These are phyloP conservation scores for Chunga burmeisteri DNA, from an alignment of 2,113 vertebrate genomes.

Conservation along the genomic window DNA sequence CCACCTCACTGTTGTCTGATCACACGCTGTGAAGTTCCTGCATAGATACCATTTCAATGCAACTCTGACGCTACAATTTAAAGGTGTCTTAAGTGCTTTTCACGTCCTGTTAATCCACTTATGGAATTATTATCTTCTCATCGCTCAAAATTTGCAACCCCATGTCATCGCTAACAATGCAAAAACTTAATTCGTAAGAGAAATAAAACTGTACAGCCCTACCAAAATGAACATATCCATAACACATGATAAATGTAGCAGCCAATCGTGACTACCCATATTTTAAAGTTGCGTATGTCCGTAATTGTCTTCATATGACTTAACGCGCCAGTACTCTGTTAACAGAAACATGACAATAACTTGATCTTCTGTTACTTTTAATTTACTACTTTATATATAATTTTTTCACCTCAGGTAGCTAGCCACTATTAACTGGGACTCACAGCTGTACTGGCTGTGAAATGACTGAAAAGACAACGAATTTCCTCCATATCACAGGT, in stretches of 20 bases:
- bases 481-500: not conserved
- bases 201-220: not conserved
- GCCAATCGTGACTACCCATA: fast-evolving
- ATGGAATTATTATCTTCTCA: not conserved
- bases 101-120: not conserved
- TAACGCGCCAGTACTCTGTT: not conserved
- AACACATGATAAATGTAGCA: not conserved
- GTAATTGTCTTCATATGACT: not conserved
- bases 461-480: not conserved
- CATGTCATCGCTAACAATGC: not conserved
- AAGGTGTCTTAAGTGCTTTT: not conserved
- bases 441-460: not conserved
- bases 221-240: not conserved
- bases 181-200: not conserved
- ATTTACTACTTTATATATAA: not conserved
- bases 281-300: not conserved
- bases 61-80: not conserved
- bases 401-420: not conserved
- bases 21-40: not conserved
- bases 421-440: not conserved
- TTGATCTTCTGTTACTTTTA: not conserved
- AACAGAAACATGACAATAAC: not conserved
- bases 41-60: not conserved
- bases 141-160: not conserved
- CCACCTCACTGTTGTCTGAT: not conserved